Conservation (phyloP, 1,140 invertebrate genomes). For the Calycopis cecrops region DNA sequence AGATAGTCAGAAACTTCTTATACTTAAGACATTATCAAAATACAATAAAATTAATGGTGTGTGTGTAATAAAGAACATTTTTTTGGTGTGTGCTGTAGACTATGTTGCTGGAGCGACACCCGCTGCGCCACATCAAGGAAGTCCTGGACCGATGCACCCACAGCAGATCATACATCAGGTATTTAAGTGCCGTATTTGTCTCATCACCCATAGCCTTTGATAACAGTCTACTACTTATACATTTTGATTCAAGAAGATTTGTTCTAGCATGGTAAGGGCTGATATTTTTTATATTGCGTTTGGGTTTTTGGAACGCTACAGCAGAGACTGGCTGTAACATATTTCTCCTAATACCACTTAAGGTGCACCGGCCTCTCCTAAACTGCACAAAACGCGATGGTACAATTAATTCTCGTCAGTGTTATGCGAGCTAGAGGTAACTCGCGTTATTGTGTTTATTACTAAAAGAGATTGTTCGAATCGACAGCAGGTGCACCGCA, state of each 20-base stretch:
- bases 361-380: neutral
- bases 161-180: slow-evolving; percentile 49
- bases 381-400: neutral
- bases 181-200: slow-evolving; percentile 1
- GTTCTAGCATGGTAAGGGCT: no score
- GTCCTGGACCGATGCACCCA: slow-evolving; percentile 40
- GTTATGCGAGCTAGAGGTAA: no score
- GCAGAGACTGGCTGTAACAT: no score
- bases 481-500: slow-evolving; percentile 28
- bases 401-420: neutral
- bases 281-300: no score
- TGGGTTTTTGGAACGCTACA: no score
- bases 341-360: no score
- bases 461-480: neutral
- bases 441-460: no score
- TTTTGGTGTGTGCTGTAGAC: slow-evolving; percentile 21
- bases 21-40: no score
- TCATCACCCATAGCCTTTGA: no score
- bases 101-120: slow-evolving; percentile 27
- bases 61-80: neutral
- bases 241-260: no score
- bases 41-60: neutral
- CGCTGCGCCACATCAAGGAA: slow-evolving; percentile 36
- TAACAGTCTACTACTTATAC: slow-evolving; percentile 7
- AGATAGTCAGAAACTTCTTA: no score